Conservation (phyloP, 2,113 vertebrate species). For the Zapus hudsonius region DNA sequence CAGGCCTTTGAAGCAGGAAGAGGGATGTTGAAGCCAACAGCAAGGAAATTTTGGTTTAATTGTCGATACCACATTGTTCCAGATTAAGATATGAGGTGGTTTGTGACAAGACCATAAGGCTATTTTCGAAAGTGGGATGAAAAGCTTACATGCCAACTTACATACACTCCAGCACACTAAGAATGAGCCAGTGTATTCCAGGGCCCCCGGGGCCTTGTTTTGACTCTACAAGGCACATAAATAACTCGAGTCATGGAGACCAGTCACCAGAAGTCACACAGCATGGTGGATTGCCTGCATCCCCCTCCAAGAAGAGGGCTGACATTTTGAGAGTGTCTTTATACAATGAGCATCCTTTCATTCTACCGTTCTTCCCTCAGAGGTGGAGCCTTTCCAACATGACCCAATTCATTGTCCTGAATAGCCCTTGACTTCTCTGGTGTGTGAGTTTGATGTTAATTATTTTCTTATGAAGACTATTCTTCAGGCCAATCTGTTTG, state of each 20-base stretch:
- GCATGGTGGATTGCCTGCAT: not conserved
- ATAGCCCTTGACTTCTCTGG: not conserved
- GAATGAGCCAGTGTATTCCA: not conserved
- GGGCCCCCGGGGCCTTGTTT: conserved; percentile 13
- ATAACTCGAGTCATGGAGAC: conserved; percentile 36
- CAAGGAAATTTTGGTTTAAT: not conserved
- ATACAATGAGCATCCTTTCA: conserved; percentile 35
- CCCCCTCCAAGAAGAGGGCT: conserved; percentile 29
- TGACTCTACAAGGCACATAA: conserved; percentile 1
- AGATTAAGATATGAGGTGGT: not conserved
- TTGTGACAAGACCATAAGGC: conserved; percentile 33
- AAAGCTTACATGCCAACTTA: not conserved
- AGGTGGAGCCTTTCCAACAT: conserved; percentile 8
- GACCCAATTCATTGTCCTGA: not conserved
- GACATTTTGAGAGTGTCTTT: conserved; percentile 44
- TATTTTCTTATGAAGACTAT: conserved; percentile 19
- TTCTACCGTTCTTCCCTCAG: conserved; percentile 34
- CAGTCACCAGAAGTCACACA: conserved; percentile 49
- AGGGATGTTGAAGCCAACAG: not conserved
- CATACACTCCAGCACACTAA: not conserved
- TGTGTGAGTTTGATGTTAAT: conserved; percentile 10
- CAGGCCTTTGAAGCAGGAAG: not conserved
- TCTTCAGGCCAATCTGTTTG: not conserved
- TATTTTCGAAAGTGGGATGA: not conserved
- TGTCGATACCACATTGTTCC: not conserved